Evolutionary conservation across 2,113 vertebrate species (phyloP).

Genomic region (Tyto alba): DNA sequence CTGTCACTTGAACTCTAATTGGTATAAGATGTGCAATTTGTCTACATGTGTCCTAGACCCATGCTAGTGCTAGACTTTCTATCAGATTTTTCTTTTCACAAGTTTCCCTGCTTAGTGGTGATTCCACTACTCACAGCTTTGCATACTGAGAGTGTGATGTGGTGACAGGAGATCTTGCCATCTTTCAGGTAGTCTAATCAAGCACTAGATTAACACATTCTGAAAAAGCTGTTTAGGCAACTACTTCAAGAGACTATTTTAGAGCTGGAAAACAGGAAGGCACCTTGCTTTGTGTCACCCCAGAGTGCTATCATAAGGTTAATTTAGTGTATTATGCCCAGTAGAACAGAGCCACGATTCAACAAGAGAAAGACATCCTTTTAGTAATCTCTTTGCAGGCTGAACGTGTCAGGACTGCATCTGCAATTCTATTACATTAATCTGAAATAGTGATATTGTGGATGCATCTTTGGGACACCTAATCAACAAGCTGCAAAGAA

Average conservation of each 20-base stretch:
- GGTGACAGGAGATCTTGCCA: not conserved
- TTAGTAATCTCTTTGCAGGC: not conserved
- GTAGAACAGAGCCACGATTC: rapidly evolving
- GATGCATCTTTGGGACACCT: not conserved
- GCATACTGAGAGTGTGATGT: not conserved
- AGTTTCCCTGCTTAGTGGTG: not conserved
- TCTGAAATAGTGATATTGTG: rapidly evolving
- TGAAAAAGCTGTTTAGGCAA: not conserved
- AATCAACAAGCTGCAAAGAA: not conserved
- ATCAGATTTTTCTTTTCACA: not conserved
- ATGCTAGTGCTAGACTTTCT: not conserved
- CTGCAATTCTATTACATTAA: not conserved
- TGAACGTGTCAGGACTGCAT: not conserved
- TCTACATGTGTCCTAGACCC: not conserved
- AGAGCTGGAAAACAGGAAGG: not conserved
- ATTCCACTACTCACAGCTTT: not conserved
- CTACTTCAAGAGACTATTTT: not conserved
- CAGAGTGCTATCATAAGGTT: not conserved
- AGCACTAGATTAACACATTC: not conserved
- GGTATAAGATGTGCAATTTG: not conserved
- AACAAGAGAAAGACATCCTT: not conserved
- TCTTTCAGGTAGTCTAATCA: not conserved
- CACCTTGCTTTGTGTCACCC: not conserved
- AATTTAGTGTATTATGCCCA: too few relatives aligned
- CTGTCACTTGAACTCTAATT: not conserved